Evolutionary conservation across 2,888 invertebrate species (phyloP), one percentile per base, ranked within the genome.

Genomic region (Eugnorisma glareosa): DNA sequence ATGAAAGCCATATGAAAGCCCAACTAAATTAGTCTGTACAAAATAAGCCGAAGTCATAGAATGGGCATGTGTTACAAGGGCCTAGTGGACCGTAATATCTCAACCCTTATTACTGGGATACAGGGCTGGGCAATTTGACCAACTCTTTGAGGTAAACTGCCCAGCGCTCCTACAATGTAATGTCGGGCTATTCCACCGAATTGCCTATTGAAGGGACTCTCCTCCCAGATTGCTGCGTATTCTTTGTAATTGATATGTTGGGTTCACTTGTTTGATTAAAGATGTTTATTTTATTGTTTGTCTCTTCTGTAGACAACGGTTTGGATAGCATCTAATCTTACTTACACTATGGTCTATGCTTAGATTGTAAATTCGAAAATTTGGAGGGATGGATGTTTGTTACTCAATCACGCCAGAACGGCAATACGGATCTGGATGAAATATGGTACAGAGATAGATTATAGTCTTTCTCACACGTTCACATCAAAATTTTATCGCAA

Each of bases 81-180:
- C 70, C 63, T 85, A 88, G 83, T 88, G 85, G 86, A 92, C 93
- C 91, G 88, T 91, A 89, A 92, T 92, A 92, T 91, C 90, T 90
- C 89, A 88, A 89, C 89, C 91, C 86, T 84, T 89, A 88, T 87
- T 88, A 80, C 87, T 64, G 69, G 83, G 83, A 85, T 89, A 87
- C 85, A 82, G 76, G 77, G 18, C 75, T 79, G 68, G 73, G 84
- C 77, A 87, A 88, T 89, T 89, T 87, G 80, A 81, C 71, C 83
- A 89, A 89, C 86, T 89, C 89, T 89, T 89, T 88, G 88, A 90
- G 90, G 89, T 90, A 90, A 91, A 85, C 82, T 87, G 81, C 82
- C 79, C 90, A 89, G 86, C 78, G 82, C 83, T 84, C 81, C 85
- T 85, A 87, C 77, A 71, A 35, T 77, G 89, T 91, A 89, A 92